Conservation (phyloP, 2,888 invertebrate species). For the Gerosis bhagava region DNA sequence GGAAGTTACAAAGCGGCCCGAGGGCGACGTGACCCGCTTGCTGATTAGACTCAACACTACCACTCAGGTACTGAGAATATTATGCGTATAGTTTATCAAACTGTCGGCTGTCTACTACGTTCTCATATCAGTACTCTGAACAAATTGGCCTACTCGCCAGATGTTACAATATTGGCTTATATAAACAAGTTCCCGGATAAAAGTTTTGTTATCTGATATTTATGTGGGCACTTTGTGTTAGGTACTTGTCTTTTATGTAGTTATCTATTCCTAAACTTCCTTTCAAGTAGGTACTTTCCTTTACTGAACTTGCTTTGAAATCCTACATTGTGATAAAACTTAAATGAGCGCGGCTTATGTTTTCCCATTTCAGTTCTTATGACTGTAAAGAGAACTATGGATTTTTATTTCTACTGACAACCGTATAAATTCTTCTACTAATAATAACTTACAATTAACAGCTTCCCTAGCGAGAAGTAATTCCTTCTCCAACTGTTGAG, state of each 20-base stretch:
- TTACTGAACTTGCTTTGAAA: too few relatives aligned
- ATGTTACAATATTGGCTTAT: slow-evolving; percentile 7
- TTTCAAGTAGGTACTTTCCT: too few relatives aligned
- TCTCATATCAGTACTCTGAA: slow-evolving; percentile 53
- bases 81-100: slow-evolving; percentile 68
- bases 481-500: slow-evolving; percentile 86
- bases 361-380: too few relatives aligned
- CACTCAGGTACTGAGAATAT: slow-evolving; percentile 48
- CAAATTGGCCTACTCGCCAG: slow-evolving; percentile 60
- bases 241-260: too few relatives aligned
- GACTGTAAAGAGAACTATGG: too few relatives aligned
- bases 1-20: slow-evolving; percentile 54
- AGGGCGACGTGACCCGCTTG: slow-evolving; percentile 51
- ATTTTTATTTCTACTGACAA: too few relatives aligned
- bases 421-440: too few relatives aligned
- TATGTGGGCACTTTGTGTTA: not conserved
- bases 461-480: slow-evolving; percentile 91
- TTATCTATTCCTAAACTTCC: too few relatives aligned
- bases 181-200: not conserved
- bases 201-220: not conserved
- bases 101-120: slow-evolving; percentile 51
- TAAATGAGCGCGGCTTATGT: too few relatives aligned
- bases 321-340: too few relatives aligned
- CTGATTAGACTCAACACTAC: slow-evolving; percentile 37
- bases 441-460: slow-evolving; percentile 82